A percentile compares a stretch with the other conserved stretches of the same genome.
phyloP scores from a whole-genome alignment of 1,140 invertebrate species.

The Brachionus rotundiformis region DNA sequence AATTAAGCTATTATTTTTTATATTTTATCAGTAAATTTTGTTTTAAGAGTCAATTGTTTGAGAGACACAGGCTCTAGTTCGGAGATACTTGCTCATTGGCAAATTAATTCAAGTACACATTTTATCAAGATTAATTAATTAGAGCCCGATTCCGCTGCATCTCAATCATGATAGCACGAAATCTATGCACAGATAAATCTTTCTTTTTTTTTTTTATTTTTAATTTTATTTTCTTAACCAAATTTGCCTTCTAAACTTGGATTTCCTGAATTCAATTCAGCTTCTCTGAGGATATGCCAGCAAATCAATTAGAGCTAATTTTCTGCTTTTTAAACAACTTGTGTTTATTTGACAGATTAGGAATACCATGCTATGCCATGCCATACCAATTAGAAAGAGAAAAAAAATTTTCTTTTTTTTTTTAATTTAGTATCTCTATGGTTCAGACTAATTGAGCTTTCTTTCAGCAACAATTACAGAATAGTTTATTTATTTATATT shows the following conservation, averaged over 20 bases:
- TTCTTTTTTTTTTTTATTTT: not conserved
- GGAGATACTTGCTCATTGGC: not conserved
- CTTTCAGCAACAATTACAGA: not conserved
- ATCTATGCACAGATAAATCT: not conserved
- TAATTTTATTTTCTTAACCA: too few species aligned
- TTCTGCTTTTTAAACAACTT: not conserved
- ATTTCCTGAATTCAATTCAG: not conserved
- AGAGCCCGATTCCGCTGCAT: not conserved
- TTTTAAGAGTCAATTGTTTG: not conserved
- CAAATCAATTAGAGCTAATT: not conserved
- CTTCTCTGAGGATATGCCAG: not conserved
- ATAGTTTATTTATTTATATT: constrained; percentile 5
- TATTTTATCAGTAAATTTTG: not conserved
- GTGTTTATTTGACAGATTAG: constrained; percentile 3
- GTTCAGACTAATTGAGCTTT: not conserved
- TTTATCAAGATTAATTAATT: constrained; percentile 1
- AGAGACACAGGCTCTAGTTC: not conserved
- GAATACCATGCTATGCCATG: too few species aligned
- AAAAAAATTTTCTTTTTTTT: not conserved
- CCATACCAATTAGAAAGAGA: too few species aligned
- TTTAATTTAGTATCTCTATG: not conserved
- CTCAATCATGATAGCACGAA: constrained; percentile 11
- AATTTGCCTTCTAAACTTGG: constrained; percentile 1
- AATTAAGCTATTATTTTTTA: not conserved
- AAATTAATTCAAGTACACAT: constrained; percentile 2